phyloP scores from a whole-genome alignment of 1,140 invertebrate species.

The Neodiprion fabricii region DNA sequence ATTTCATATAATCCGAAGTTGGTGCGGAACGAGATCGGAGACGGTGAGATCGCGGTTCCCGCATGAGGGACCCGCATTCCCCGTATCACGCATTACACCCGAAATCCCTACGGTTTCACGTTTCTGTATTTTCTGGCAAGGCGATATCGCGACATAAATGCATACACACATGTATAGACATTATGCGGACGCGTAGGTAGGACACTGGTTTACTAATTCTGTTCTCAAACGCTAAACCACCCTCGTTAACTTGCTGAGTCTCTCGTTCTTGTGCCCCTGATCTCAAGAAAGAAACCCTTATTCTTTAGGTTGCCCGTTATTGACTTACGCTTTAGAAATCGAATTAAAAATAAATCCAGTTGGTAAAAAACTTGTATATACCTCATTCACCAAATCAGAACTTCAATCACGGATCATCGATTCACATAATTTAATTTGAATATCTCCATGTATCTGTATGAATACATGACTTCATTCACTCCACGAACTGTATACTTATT shows the following conservation, averaged over 20 bases:
- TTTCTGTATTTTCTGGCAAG: neutral
- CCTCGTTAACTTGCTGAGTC: neutral
- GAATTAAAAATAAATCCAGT: no score
- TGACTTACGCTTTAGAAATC: no score
- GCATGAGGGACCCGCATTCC: constrained; percentile 1
- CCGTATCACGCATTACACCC: neutral
- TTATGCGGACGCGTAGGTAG: no score
- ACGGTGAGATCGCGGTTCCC: neutral
- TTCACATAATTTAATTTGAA: no score
- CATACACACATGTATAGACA: no score
- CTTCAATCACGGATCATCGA: no score
- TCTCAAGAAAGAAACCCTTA: neutral
- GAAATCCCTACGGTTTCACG: neutral
- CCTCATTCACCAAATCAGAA: no score
- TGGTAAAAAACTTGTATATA: no score
- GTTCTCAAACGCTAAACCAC: neutral
- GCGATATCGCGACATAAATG: neutral
- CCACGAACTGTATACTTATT: no score
- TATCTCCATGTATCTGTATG: no score
- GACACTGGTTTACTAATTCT: neutral
- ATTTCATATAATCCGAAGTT: neutral
- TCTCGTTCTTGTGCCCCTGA: neutral
- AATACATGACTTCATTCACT: no score
- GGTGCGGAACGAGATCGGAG: neutral
- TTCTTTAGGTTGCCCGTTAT: no score